These are phyloP conservation scores for Clivina fossor DNA, from an alignment of 2,888 invertebrate genomes.

Conservation along the genomic window DNA sequence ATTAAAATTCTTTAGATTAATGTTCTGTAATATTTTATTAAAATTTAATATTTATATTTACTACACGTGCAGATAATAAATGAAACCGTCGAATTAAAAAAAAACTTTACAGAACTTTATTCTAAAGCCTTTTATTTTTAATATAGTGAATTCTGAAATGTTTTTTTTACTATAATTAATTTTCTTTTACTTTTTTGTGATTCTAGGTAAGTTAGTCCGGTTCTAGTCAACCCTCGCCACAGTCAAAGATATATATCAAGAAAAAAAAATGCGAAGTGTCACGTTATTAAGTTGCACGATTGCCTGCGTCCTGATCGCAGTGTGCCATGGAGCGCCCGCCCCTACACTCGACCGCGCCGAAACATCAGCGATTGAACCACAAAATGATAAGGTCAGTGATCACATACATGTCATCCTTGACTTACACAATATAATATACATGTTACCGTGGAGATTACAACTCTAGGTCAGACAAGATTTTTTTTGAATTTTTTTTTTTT, in stretches of 20 bases:
- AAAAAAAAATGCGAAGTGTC: neutral
- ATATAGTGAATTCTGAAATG: neutral
- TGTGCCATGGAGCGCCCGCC: slow-evolving; percentile 49
- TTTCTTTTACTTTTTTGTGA: neutral
- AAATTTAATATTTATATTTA: too few species aligned
- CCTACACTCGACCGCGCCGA: slow-evolving; percentile 20
- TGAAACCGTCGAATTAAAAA: too few species aligned
- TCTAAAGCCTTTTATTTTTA: neutral
- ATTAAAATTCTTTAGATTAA: neutral
- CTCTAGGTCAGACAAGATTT: too few species aligned
- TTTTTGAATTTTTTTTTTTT: too few species aligned
- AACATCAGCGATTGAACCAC: slow-evolving; percentile 14
- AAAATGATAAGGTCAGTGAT: slow-evolving; percentile 21
- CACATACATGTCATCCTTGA: neutral
- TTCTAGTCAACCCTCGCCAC: slow-evolving; percentile 17
- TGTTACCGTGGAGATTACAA: too few species aligned
- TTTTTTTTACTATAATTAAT: neutral
- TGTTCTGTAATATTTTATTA: neutral
- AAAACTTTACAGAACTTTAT: too few species aligned
- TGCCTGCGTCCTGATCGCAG: slow-evolving; percentile 49
- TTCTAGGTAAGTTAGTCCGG: slow-evolving; percentile 8
- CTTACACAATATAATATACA: neutral
- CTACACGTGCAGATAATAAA: too few species aligned
- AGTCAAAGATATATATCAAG: neutral
- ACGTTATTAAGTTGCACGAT: neutral